phyloP scores from a whole-genome alignment of 2,113 vertebrate genomes.

The Lucifuga dentata region DNA sequence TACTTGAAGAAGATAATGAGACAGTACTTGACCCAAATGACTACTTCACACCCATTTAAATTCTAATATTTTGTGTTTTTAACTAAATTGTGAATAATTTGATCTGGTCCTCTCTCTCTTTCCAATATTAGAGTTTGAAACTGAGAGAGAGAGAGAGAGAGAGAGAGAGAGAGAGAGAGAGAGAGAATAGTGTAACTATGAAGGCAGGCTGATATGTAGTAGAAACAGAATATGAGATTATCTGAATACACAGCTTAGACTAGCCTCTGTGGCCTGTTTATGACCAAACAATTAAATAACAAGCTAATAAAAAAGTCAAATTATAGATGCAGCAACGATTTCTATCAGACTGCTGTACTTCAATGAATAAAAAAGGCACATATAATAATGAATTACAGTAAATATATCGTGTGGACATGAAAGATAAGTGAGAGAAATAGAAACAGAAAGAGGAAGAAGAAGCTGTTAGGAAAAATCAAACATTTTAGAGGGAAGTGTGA shows the following conservation, averaged over 20 bases:
- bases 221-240: neutral
- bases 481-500: neutral
- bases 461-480: neutral
- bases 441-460: slow-evolving; percentile 46
- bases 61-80: neutral
- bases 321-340: neutral
- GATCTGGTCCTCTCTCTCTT: too few species aligned
- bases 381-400: neutral
- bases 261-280: neutral
- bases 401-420: neutral
- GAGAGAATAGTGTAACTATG: too few species aligned
- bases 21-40: too few species aligned
- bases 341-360: neutral
- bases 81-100: neutral
- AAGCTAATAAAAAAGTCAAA: neutral
- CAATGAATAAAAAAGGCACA: neutral
- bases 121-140: neutral
- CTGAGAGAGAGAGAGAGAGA: slow-evolving; percentile 1
- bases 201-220: too few species aligned
- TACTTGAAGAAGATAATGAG: too few species aligned
- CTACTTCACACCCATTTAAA: neutral
- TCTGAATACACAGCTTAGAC: neutral
- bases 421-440: slow-evolving; percentile 27
- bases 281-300: too few species aligned
- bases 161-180: too few species aligned